Evolutionary conservation across 2,113 vertebrate genomes (phyloP), one percentile per base, ranked within the genome.

Genomic region (Pimephales promelas): DNA sequence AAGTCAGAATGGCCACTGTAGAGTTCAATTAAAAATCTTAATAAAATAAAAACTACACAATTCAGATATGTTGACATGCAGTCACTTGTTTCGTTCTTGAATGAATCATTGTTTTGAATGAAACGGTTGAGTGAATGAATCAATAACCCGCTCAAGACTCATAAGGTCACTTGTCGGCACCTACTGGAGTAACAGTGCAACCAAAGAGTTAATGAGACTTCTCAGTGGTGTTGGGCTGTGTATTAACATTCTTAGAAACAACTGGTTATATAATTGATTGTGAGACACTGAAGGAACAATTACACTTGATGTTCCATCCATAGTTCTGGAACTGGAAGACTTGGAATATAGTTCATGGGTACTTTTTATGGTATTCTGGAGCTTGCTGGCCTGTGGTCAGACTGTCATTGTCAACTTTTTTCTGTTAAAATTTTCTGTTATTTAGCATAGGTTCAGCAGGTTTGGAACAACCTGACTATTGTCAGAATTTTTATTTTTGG

Each of bases 401-500:
- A 61, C 11, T 62, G 24, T 28, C 59, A 16, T 14, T 31, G 61
- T 62, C 28, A 31, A 62, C 0, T 57, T 59, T 59, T 9, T 64
- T 34, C n/a, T n/a, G n/a, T n/a, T n/a, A n/a, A n/a, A 36, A 40
- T 6, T 28, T 31, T 62, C 0, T 18, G 28, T 16, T 34, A 72
- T 26, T 1, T 5, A 73, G 36, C 34, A 43, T 43, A 22, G 40
- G 40, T 9, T 40, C 8, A 10, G 40, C 1, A 49, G 24, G 43
- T 75, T 28, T 54, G 49, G 2, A 31, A 54, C 2, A 10, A 31
- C 24, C 22, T 28, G 24, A 54, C 16, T 54, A 2, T 54, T 22
- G 9, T 80, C 22, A 22, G n/a, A 20, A 34, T 79, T 49, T 28
- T 14, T 22, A 18, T 70, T 72, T 82, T 74, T 66, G 11, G 61